Conservation (phyloP, 2,113 vertebrate genomes). For the Pelecanoides urinatrix region DNA sequence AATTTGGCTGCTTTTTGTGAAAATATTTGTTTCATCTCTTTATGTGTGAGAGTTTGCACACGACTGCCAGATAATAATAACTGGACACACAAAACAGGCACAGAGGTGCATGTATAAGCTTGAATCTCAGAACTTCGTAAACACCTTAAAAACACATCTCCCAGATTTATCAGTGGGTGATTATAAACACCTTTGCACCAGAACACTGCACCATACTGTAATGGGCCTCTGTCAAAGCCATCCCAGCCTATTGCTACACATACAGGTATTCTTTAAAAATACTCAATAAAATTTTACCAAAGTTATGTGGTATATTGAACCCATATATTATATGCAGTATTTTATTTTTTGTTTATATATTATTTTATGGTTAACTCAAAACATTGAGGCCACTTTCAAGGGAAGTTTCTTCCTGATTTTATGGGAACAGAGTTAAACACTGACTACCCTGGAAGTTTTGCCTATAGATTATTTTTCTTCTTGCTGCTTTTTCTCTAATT, state of each 20-base stretch:
- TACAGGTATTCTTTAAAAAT: background rate
- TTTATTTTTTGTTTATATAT: background rate
- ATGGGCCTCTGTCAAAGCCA: background rate
- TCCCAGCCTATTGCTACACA: background rate
- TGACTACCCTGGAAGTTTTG: background rate
- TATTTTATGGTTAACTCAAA: background rate
- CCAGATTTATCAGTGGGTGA: background rate
- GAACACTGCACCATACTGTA: background rate
- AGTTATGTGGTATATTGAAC: rapidly evolving
- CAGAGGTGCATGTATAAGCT: background rate
- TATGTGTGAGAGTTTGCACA: background rate
- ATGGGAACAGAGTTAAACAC: background rate
- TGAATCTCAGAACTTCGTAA: background rate
- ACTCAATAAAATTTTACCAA: background rate
- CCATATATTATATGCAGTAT: too few relatives aligned
- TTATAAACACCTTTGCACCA: background rate
- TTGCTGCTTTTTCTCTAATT: background rate
- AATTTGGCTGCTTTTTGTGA: background rate
- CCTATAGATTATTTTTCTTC: background rate
- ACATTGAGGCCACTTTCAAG: background rate
- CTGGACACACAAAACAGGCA: background rate
- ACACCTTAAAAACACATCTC: background rate
- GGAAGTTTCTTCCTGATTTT: background rate
- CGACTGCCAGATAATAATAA: rapidly evolving
- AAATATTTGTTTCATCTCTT: background rate